Percentiles rank a stretch among this genome's conserved stretches.
phyloP scores from a whole-genome alignment of 1,140 invertebrate genomes.

The Pseudomyrmex pallidus region DNA sequence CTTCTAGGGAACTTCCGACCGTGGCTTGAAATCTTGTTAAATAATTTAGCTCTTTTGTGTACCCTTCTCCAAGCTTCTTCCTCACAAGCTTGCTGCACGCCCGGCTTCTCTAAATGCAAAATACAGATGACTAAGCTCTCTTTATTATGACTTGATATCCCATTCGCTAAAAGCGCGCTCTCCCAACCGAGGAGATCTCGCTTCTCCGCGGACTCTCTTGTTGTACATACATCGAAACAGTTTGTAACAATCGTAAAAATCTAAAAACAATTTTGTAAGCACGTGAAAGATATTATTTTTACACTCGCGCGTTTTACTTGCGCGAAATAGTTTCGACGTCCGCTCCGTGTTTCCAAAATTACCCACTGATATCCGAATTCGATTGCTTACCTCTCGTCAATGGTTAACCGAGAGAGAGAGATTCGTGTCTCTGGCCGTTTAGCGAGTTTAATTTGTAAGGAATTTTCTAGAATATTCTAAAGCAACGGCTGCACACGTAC shows the following conservation, averaged over 20 bases:
- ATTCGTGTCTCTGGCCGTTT: too few species aligned
- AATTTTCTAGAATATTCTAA: too few species aligned
- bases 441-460: too few species aligned
- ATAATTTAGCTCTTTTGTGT: conserved; percentile 63
- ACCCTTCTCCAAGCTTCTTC: conserved; percentile 34
- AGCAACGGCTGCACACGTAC: too few species aligned
- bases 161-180: conserved; percentile 47
- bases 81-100: conserved; percentile 22
- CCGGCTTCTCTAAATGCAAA: conserved; percentile 56
- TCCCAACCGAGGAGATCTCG: conserved; percentile 42
- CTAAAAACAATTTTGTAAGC: neutral
- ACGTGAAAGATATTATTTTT: too few species aligned
- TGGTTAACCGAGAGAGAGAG: too few species aligned
- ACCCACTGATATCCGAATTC: too few species aligned
- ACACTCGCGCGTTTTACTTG: too few species aligned
- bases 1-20: conserved; percentile 58
- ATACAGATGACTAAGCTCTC: conserved; percentile 59
- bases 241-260: neutral
- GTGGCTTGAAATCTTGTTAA: conserved; percentile 66
- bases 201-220: conserved; percentile 24
- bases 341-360: too few species aligned
- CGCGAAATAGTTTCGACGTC: too few species aligned
- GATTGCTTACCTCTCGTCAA: too few species aligned
- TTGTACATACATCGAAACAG: conserved; percentile 16
- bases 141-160: conserved; percentile 60